phyloP scores from a whole-genome alignment of 2,888 invertebrate species.

The Chorisops tibialis region DNA sequence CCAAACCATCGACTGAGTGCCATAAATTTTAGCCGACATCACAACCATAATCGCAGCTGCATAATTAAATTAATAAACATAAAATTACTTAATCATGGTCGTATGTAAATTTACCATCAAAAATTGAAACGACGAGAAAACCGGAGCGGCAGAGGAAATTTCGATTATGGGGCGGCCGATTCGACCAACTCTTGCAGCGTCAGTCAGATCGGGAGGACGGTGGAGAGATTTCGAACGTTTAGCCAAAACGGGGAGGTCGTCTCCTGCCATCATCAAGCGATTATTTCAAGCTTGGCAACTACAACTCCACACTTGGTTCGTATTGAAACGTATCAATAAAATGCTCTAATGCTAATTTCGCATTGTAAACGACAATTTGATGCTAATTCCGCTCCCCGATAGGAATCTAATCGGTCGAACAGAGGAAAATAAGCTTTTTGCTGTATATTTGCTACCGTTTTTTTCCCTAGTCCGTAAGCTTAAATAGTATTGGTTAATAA shows the following conservation, averaged over 20 bases:
- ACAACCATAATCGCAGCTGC: conserved; percentile 14
- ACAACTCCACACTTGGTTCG: not conserved
- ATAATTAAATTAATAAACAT: conserved; percentile 29
- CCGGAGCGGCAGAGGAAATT: not conserved
- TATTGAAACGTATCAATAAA: conserved; percentile 18
- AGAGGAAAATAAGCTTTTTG: not conserved
- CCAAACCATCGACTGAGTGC: not conserved
- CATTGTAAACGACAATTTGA: conserved; percentile 22
- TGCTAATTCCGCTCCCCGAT: conserved; percentile 20
- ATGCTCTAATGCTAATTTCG: conserved; percentile 19
- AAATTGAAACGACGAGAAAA: not conserved
- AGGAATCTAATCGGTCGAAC: conserved; percentile 11
- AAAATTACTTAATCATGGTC: conserved; percentile 25
- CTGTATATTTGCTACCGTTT: conserved; percentile 11
- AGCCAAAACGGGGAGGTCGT: not conserved
- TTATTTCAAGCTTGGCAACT: not conserved
- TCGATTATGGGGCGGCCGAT: not conserved
- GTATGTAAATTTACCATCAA: conserved; percentile 21
- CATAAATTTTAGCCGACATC: not conserved
- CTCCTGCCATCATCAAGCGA: not conserved
- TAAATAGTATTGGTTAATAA: no score
- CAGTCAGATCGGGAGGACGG: not conserved
- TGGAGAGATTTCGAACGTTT: not conserved
- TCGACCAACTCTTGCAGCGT: not conserved
- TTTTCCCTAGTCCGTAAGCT: not conserved